These are phyloP conservation scores for Ladona fulva DNA, from an alignment of 1,140 invertebrate genomes.

Conservation along the genomic window DNA sequence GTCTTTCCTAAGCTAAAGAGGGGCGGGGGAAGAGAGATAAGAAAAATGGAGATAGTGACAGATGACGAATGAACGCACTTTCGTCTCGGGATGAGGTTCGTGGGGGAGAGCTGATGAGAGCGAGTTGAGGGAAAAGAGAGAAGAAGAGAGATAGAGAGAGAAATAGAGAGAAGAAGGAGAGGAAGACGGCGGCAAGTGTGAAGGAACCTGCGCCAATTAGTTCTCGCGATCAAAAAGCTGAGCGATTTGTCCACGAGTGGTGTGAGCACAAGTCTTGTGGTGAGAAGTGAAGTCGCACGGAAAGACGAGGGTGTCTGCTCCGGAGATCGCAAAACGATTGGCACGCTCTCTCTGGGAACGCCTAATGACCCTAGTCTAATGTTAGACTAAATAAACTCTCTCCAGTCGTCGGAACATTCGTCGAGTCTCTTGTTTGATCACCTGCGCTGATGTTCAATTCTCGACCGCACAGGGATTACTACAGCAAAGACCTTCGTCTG, in stretches of 20 bases:
- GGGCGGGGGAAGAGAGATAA: not conserved
- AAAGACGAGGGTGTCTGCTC: not conserved
- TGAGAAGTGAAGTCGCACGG: not conserved
- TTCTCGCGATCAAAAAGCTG: not conserved
- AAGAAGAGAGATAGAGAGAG: not conserved
- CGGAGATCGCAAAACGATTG: no score
- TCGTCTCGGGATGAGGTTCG: not conserved
- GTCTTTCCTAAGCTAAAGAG: not conserved
- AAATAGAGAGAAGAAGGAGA: not conserved
- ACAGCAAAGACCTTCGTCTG: no score
- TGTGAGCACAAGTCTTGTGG: not conserved
- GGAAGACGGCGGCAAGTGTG: not conserved
- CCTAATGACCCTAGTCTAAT: no score
- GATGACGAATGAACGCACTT: conserved; percentile 1
- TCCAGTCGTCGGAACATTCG: no score
- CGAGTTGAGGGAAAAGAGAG: not conserved
- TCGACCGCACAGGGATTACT: no score
- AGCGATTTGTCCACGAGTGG: not conserved
- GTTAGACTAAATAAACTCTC: no score
- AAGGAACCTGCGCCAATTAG: not conserved
- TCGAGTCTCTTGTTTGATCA: no score
- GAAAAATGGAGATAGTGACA: conserved; percentile 5
- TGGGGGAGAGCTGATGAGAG: not conserved
- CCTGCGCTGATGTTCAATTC: no score
- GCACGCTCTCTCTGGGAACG: no score